Evolutionary conservation across 2,888 invertebrate species (phyloP), one percentile per base, ranked within the genome.

Genomic region (Lomographa bimaculata): DNA sequence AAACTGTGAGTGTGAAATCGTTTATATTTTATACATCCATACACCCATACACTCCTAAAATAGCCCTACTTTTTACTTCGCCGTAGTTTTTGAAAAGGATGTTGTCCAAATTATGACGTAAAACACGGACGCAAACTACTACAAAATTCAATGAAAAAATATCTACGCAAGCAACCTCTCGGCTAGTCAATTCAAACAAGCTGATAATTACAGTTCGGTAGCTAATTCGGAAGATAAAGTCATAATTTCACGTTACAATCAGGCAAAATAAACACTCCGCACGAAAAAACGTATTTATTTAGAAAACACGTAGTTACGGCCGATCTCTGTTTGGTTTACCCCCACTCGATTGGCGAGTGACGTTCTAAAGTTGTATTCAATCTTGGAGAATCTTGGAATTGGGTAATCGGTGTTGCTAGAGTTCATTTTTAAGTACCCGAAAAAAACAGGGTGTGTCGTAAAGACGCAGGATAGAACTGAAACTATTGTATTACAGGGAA

Each of bases 151-250:
- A 29, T 29, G 36, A n/a, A 24, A 29, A 17, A 16, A 5, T n/a
- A 23, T 28, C 28, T 37, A 17, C 24, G 40, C 12, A 16, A 32
- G n/a, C n/a, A n/a, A n/a, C n/a, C n/a, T n/a, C n/a, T 10, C n/a
- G 9, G 5, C 5, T 6, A 32, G 21, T 23, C 5, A 36, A 30
- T 36, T 18, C 10, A 14, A 40, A 30, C 12, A 5, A n/a, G n/a
- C n/a, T n/a, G n/a, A 21, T 30, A 42, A 42, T 32, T 30, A 36
- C 21, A 9, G 10, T 25, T 19, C 17, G 17, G 26, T n/a, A 27
- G 42, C 35, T 28, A 39, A 33, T 36, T 43, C 26, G n/a, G 33
- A 10, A 37, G 36, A 43, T 41, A 44, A 33, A 50, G 40, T 32
- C 41, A 50, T 50, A 38, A 50, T 38, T 44, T 30, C 16, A 14